Conservation (phyloP, 2,797 vertebrate genomes). For the Phoebastria nigripes region DNA sequence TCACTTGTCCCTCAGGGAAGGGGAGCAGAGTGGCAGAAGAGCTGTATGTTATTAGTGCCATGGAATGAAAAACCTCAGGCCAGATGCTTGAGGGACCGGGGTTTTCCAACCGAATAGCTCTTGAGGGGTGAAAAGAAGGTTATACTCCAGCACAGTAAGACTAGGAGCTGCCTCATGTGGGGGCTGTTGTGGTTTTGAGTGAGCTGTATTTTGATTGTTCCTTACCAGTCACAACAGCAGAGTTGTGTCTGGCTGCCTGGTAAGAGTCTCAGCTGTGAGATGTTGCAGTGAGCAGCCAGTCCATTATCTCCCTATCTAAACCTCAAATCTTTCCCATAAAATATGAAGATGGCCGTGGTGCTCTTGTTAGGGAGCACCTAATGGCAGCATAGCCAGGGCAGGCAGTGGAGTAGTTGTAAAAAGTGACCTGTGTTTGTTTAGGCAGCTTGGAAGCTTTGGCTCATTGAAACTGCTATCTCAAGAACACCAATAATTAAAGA, state of each 20-base stretch:
- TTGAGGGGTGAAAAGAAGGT: neutral
- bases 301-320: neutral
- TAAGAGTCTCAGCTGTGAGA: neutral
- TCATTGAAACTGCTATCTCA: neutral
- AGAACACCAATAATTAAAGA: neutral
- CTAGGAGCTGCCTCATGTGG: neutral
- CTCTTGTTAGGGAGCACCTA: neutral
- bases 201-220: neutral
- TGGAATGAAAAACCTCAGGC: neutral
- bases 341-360: fast-evolving
- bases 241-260: neutral
- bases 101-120: neutral
- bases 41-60: neutral
- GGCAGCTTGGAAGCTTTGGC: neutral
- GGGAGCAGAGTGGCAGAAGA: neutral
- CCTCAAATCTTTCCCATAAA: neutral
- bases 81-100: neutral
- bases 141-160: neutral
- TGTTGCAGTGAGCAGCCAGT: neutral
- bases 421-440: neutral
- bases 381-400: neutral
- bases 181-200: neutral
- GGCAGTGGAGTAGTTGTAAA: neutral
- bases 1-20: neutral
- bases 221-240: neutral